phyloP scores from a whole-genome alignment of 2,113 vertebrate genomes.

The Canis aureus region DNA sequence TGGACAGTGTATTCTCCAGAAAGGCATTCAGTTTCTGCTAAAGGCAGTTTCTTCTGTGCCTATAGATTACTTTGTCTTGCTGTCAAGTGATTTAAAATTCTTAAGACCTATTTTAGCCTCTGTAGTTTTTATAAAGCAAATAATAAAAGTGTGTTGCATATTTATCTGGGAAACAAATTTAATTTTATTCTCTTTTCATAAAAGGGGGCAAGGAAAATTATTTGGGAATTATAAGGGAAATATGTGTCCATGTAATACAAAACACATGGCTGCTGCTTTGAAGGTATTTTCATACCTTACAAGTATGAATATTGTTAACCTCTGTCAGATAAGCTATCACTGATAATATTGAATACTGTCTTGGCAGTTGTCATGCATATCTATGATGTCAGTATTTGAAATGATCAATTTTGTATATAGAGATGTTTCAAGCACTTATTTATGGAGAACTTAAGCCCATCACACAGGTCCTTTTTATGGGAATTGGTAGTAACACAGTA shows the following conservation, averaged over 20 bases:
- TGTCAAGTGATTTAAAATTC: not conserved
- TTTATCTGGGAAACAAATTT: not conserved
- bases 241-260: not conserved
- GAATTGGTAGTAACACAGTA: not conserved
- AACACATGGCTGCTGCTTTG: not conserved
- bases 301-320: not conserved
- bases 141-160: not conserved
- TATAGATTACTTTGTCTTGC: not conserved
- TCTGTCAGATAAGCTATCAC: not conserved
- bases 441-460: not conserved
- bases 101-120: not conserved
- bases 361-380: not conserved
- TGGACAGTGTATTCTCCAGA: rapidly evolving
- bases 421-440: not conserved
- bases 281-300: not conserved
- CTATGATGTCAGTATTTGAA: not conserved
- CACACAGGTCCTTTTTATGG: not conserved
- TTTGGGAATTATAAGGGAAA: not conserved
- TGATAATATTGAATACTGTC: not conserved
- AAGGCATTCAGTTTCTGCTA: not conserved
- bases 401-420: not conserved
- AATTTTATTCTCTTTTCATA: not conserved
- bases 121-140: not conserved
- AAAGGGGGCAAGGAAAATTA: not conserved
- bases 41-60: rapidly evolving